Evolutionary conservation across 1,140 invertebrate species (phyloP).

Genomic region (Diorhabda elongata): DNA sequence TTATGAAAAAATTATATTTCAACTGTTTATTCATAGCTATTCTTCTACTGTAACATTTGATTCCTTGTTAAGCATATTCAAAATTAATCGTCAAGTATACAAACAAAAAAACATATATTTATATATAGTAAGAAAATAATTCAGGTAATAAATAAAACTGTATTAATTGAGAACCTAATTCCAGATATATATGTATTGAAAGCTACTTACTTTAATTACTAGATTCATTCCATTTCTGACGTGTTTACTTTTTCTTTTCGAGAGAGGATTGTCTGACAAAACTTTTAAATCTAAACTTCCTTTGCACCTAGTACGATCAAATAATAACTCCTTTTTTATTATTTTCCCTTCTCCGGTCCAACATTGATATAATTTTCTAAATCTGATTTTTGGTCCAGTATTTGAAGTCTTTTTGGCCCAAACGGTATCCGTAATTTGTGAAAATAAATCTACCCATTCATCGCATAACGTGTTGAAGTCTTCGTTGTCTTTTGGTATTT

Average conservation of each 20-base stretch:
- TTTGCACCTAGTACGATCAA: slow-evolving; percentile 43
- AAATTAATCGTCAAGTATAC: too few species aligned
- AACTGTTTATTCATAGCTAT: too few species aligned
- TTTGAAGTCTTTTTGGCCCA: slow-evolving; percentile 48
- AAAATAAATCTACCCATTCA: slow-evolving; percentile 46
- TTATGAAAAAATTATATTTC: too few species aligned
- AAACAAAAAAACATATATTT: too few species aligned
- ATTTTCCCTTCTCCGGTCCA: slow-evolving; percentile 40
- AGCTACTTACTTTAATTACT: slow-evolving; percentile 41
- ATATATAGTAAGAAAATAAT: too few species aligned
- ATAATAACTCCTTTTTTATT: slow-evolving; percentile 42
- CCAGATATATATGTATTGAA: not conserved
- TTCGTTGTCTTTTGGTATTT: slow-evolving; percentile 39
- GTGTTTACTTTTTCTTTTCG: slow-evolving; percentile 41
- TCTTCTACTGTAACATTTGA: too few species aligned
- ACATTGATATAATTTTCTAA: slow-evolving; percentile 46
- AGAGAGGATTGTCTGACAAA: slow-evolving; percentile 39
- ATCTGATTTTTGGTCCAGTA: slow-evolving; percentile 45
- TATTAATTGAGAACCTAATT: too few species aligned
- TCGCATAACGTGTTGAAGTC: slow-evolving; percentile 45
- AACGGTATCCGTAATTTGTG: slow-evolving; percentile 41
- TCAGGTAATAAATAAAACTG: too few species aligned
- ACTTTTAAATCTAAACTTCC: slow-evolving; percentile 46
- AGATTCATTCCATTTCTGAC: slow-evolving; percentile 42
- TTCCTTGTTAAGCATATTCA: too few species aligned